phyloP scores from a whole-genome alignment of 2,113 vertebrate genomes.

The Gallinago media region DNA sequence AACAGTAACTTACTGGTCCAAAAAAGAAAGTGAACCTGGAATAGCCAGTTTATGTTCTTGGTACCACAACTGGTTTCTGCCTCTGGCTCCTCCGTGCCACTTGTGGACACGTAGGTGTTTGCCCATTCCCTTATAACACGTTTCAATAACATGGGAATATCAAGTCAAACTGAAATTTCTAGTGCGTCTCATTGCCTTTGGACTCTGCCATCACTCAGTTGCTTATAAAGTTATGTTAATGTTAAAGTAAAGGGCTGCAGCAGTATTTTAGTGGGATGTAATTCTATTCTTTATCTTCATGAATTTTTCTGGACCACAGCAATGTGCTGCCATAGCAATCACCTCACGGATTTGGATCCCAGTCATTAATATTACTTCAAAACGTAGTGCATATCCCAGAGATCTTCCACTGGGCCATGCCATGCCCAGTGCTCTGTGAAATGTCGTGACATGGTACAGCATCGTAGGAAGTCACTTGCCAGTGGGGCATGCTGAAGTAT shows the following conservation, averaged over 20 bases:
- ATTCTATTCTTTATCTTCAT: not conserved
- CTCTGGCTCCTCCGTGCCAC: not conserved
- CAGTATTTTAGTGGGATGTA: not conserved
- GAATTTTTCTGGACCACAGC: not conserved
- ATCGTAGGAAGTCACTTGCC: not conserved
- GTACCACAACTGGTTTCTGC: not conserved
- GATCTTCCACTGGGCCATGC: not conserved
- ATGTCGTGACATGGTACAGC: accelerated
- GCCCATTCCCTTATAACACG: not conserved
- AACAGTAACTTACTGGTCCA: not conserved
- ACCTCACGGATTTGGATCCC: not conserved
- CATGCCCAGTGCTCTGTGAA: not conserved
- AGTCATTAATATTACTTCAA: not conserved
- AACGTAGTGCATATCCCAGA: not conserved
- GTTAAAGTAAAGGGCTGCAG: not conserved
- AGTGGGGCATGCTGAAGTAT: not conserved
- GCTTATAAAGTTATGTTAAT: not conserved
- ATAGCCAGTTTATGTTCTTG: not conserved
- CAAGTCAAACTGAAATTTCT: not conserved
- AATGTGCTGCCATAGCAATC: not conserved
- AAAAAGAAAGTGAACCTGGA: not conserved
- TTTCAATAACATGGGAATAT: not conserved
- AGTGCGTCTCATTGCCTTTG: not conserved
- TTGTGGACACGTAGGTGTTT: not conserved
- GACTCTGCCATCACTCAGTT: not conserved